Percentiles rank a stretch among this genome's conserved stretches.
Conservation (phyloP, 1,140 invertebrate genomes). For the Rhyacophila brunnea region DNA sequence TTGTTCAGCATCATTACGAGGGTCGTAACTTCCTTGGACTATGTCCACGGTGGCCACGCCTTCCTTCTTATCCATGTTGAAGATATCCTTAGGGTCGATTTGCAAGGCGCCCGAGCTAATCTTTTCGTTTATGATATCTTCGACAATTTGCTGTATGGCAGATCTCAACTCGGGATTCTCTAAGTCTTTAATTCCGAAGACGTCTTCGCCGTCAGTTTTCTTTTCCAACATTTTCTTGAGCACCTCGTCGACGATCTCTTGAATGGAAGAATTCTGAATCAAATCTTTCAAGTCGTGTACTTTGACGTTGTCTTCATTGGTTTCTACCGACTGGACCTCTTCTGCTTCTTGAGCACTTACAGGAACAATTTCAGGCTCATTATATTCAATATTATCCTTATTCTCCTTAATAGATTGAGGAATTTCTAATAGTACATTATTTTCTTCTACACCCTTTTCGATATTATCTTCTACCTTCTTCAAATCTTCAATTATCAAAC, state of each 20-base stretch:
- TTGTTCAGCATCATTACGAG: too few species aligned
- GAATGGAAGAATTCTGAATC: slow-evolving; percentile 44
- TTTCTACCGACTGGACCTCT: slow-evolving; percentile 8
- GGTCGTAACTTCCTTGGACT: too few species aligned
- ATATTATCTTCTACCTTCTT: slow-evolving; percentile 27
- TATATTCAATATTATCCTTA: too few species aligned
- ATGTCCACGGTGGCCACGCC: too few species aligned
- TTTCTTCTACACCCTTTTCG: slow-evolving; percentile 41
- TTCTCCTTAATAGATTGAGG: too few species aligned
- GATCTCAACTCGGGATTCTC: slow-evolving; percentile 45
- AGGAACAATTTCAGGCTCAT: too few species aligned
- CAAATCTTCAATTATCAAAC: slow-evolving; percentile 20
- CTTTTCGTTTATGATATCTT: slow-evolving; percentile 50
- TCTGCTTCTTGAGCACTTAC: slow-evolving; percentile 7
- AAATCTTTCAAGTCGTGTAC: slow-evolving; percentile 21
- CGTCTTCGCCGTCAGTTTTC: slow-evolving; percentile 48
- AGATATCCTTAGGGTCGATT: too few species aligned
- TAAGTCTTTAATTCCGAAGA: slow-evolving; percentile 42
- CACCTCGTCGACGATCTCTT: slow-evolving; percentile 53
- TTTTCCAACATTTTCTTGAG: slow-evolving; percentile 48
- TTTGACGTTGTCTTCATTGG: slow-evolving; percentile 19
- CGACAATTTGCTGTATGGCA: slow-evolving; percentile 51
- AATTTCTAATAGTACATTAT: too few species aligned
- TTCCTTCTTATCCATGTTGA: too few species aligned
- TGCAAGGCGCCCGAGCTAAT: slow-evolving; percentile 15